Percentiles rank a stretch among this genome's conserved stretches.
Conservation (phyloP, 2,113 vertebrate genomes). For the Crotalus horridus region DNA sequence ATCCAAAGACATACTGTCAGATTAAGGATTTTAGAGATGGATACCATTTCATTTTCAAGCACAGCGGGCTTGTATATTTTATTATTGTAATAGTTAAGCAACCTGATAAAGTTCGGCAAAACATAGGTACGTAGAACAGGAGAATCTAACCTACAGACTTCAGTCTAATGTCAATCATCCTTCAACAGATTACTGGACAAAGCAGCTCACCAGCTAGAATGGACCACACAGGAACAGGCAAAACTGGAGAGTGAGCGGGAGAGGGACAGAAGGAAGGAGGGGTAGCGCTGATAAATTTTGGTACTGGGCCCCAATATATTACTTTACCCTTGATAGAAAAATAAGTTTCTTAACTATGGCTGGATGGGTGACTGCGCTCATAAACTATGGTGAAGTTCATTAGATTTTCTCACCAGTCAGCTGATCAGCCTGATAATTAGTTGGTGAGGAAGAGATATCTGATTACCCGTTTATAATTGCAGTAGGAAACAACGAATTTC, state of each 20-base stretch:
- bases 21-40: neutral
- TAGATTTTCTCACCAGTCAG: neutral
- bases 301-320: neutral
- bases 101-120: neutral
- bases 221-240: neutral
- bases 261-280: neutral
- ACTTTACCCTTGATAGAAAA: neutral
- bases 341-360: neutral
- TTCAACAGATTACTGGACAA: neutral
- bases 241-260: neutral
- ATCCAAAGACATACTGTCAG: neutral
- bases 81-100: neutral
- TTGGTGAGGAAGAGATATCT: neutral
- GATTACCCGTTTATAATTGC: neutral
- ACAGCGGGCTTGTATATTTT: neutral
- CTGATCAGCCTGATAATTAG: neutral
- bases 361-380: neutral
- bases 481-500: neutral
- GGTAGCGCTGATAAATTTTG: neutral
- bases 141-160: neutral
- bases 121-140: neutral
- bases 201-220: neutral
- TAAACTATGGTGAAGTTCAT: neutral
- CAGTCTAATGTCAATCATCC: neutral
- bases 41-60: neutral